Evolutionary conservation across 1,140 invertebrate species (phyloP).

Genomic region (Aphaenogaster rudis): DNA sequence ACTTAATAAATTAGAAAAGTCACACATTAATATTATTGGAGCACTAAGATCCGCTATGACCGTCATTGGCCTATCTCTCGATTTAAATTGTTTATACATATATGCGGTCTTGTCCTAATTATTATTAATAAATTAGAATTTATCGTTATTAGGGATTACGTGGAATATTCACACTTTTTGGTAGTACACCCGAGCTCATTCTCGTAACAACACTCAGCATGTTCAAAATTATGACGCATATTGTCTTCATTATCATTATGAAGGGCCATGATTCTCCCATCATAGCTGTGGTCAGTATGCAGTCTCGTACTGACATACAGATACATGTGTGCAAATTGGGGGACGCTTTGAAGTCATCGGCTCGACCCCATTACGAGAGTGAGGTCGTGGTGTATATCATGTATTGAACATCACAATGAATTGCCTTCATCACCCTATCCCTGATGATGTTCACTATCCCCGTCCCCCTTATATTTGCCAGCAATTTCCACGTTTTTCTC

Average conservation of each 20-base stretch:
- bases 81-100: no score
- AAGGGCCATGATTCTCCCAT: not conserved
- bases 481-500: not conserved
- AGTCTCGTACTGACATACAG: constrained; percentile 14
- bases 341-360: constrained; percentile 42
- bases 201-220: not conserved
- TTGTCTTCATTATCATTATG: constrained; percentile 21
- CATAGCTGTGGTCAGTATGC: constrained; percentile 16
- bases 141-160: not conserved
- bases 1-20: not conserved
- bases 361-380: constrained; percentile 43
- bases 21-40: no score
- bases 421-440: constrained; percentile 1
- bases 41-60: no score
- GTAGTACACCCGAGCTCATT: not conserved
- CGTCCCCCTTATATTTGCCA: not conserved
- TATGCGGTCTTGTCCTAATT: no score
- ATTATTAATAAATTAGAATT: not conserved
- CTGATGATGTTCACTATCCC: not conserved
- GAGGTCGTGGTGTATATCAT: constrained; percentile 16
- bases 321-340: constrained; percentile 18
- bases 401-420: constrained; percentile 20
- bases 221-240: not conserved
- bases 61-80: no score
- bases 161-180: not conserved